A percentile compares a stretch with the other conserved stretches of the same genome.
Evolutionary conservation across 2,113 vertebrate species (phyloP).

Genomic region (Sialia sialis): DNA sequence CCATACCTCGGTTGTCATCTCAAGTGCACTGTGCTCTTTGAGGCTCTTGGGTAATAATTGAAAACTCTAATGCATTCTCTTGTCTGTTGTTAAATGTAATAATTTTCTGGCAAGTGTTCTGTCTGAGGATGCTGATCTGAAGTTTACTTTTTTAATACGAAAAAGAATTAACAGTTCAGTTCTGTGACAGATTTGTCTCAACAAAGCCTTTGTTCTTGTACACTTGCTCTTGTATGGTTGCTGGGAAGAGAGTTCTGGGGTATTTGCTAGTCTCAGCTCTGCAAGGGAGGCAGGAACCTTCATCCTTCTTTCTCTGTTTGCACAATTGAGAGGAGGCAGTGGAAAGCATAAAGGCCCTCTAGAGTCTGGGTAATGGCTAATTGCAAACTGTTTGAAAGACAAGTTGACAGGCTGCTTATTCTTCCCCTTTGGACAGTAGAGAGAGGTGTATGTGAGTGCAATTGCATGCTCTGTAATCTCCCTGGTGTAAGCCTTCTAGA

Average conservation of each 20-base stretch:
- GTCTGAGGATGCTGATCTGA: not conserved
- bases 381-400: not conserved
- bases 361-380: not conserved
- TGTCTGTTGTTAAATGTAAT: not conserved
- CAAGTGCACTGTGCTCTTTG: not conserved
- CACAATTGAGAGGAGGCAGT: not conserved
- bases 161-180: not conserved
- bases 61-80: not conserved
- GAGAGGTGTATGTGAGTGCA: not conserved
- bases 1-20: not conserved
- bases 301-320: not conserved
- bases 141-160: not conserved
- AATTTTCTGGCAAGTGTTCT: not conserved
- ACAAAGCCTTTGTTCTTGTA: not conserved
- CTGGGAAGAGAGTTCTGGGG: not conserved
- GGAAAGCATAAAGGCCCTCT: not conserved
- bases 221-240: not conserved
- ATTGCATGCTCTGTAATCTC: not conserved
- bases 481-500: not conserved
- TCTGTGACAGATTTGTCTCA: not conserved
- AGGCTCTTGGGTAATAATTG: not conserved
- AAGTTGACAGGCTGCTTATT: not conserved
- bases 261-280: not conserved
- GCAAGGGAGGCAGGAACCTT: not conserved
- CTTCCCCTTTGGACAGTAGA: not conserved